phyloP scores from a whole-genome alignment of 2,888 invertebrate species.

The Xestoiulus laeticollis region DNA sequence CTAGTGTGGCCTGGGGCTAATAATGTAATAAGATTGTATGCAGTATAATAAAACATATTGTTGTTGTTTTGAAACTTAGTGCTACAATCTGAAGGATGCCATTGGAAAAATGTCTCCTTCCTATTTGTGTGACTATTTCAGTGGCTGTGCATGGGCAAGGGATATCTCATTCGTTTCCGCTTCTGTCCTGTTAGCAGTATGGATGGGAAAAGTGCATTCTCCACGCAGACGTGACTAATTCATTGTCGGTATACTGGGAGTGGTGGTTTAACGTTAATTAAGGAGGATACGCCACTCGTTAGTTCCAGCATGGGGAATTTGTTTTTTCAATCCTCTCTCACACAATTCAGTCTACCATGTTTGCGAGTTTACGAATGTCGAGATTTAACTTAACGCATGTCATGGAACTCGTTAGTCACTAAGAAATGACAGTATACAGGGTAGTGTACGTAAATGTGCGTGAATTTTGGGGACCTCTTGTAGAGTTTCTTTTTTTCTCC shows the following conservation, averaged over 20 bases:
- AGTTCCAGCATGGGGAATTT: slow-evolving; percentile 12
- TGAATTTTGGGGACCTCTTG: not conserved
- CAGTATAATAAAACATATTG: too few relatives aligned
- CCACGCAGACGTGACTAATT: slow-evolving; percentile 35
- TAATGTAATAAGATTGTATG: too few relatives aligned
- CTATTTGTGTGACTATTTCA: not conserved
- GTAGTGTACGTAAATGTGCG: not conserved
- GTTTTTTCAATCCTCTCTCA: not conserved
- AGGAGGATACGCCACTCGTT: slow-evolving; percentile 43
- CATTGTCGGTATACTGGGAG: slow-evolving; percentile 41
- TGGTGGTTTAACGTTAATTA: slow-evolving; percentile 39
- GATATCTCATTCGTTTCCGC: slow-evolving; percentile 10
- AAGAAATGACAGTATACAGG: not conserved
- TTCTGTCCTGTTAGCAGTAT: not conserved
- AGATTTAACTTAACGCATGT: not conserved
- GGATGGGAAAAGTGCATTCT: slow-evolving; percentile 35
- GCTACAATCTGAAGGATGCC: not conserved
- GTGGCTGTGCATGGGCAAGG: too few relatives aligned
- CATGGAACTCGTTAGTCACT: slow-evolving; percentile 1
- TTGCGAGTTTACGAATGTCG: not conserved
- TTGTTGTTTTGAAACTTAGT: not conserved
- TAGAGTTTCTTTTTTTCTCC: not conserved
- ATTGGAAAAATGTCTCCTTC: not conserved
- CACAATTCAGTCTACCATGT: not conserved
- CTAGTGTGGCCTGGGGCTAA: too few relatives aligned